These are phyloP conservation scores for Hestina assimilis DNA, from an alignment of 1,140 invertebrate species.

Conservation along the genomic window DNA sequence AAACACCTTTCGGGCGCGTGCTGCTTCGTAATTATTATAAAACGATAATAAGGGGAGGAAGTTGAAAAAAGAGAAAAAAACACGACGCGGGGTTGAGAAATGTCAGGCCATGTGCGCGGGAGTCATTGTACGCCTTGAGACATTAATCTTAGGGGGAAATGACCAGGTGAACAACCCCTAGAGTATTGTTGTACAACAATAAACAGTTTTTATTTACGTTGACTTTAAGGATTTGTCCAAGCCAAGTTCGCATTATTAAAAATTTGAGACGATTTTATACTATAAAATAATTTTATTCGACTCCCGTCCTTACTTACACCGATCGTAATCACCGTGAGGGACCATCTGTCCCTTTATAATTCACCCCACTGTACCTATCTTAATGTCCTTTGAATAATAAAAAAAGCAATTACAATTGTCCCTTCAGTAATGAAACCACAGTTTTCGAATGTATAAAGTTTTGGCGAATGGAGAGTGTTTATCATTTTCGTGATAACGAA, in stretches of 20 bases:
- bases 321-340: slow-evolving; percentile 48
- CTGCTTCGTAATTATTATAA: slow-evolving; percentile 56
- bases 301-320: slow-evolving; percentile 15
- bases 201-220: slow-evolving; percentile 30
- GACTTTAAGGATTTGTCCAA: slow-evolving; percentile 19
- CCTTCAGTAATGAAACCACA: slow-evolving; percentile 31
- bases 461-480: slow-evolving; percentile 8
- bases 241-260: background rate
- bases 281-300: slow-evolving; percentile 19
- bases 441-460: slow-evolving; percentile 12
- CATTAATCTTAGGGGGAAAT: slow-evolving; percentile 72
- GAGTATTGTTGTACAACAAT: slow-evolving; percentile 48
- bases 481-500: slow-evolving; percentile 18
- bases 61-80: slow-evolving; percentile 44
- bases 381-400: slow-evolving; percentile 46
- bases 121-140: slow-evolving; percentile 63
- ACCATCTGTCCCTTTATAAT: slow-evolving; percentile 50
- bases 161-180: slow-evolving; percentile 66
- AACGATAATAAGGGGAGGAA: slow-evolving; percentile 65
- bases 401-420: slow-evolving; percentile 36
- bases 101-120: slow-evolving; percentile 71
- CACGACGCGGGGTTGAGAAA: slow-evolving; percentile 57
- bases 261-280: slow-evolving; percentile 12
- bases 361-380: slow-evolving; percentile 40
- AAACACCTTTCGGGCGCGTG: slow-evolving; percentile 72